Conservation (phyloP, 2,113 vertebrate species). For the Zeus faber region DNA sequence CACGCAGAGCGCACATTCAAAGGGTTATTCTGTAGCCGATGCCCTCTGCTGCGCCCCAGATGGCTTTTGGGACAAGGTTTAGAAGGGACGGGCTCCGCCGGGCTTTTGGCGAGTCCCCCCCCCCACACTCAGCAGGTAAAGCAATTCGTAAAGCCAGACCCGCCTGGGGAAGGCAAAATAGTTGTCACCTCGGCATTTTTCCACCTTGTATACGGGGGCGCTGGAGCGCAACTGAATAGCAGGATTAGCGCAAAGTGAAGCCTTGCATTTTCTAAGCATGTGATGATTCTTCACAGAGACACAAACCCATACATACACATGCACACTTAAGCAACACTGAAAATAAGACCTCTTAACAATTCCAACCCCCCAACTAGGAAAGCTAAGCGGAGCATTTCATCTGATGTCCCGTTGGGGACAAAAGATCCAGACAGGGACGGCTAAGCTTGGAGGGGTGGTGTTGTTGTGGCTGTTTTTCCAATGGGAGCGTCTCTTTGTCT, state of each 20-base stretch:
- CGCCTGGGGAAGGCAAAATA: too few species aligned
- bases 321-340: conserved; percentile 10
- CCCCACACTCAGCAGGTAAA: conserved; percentile 58
- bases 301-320: neutral
- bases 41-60: conserved; percentile 59
- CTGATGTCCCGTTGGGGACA: conserved; percentile 26
- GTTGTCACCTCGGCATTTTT: conserved; percentile 37
- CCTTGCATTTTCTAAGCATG: conserved; percentile 18
- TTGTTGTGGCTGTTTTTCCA: conserved; percentile 25
- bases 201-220: conserved; percentile 31
- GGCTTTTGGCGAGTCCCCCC: conserved; percentile 29
- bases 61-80: conserved; percentile 59
- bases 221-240: conserved; percentile 30
- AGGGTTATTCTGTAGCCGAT: conserved; percentile 65
- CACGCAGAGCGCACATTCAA: conserved; percentile 60
- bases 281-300: conserved; percentile 7
- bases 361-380: conserved; percentile 13
- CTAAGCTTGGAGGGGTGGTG: neutral
- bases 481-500: conserved; percentile 1
- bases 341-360: conserved; percentile 15
- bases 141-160: conserved; percentile 20
- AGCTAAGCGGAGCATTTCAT: conserved; percentile 20
- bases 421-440: neutral
- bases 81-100: conserved; percentile 44
- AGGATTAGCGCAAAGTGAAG: conserved; percentile 32